phyloP scores from a whole-genome alignment of 1,140 invertebrate species.

The Oreohelix idahoensis region DNA sequence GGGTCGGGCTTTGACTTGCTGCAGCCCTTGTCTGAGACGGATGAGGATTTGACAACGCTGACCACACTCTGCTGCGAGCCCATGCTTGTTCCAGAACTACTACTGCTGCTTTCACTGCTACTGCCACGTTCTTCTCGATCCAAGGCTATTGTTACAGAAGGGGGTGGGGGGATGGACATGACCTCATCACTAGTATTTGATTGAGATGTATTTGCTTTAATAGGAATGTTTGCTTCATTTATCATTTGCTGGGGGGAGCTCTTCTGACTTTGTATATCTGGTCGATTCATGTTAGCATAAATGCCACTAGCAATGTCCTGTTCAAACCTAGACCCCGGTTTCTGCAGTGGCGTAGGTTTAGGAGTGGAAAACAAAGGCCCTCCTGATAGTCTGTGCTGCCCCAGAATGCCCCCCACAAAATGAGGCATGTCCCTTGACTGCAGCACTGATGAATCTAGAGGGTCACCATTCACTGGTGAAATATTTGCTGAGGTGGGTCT shows the following conservation, averaged over 20 bases:
- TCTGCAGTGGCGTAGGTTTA: slow-evolving; percentile 43
- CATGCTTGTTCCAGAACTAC: slow-evolving; percentile 47
- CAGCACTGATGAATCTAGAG: not conserved
- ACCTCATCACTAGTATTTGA: not conserved
- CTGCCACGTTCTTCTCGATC: slow-evolving; percentile 42
- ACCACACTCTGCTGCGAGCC: slow-evolving; percentile 47
- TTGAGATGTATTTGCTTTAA: not conserved
- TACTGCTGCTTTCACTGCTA: slow-evolving; percentile 49
- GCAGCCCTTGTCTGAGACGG: not conserved
- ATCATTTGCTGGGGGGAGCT: slow-evolving; percentile 29
- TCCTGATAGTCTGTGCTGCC: slow-evolving; percentile 34
- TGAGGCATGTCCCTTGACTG: slow-evolving; percentile 30
- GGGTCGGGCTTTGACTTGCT: slow-evolving; percentile 42
- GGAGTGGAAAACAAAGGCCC: slow-evolving; percentile 48
- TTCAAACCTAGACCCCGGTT: slow-evolving; percentile 45
- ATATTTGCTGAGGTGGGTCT: slow-evolving; percentile 31
- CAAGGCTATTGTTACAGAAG: slow-evolving; percentile 4
- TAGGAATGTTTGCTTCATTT: slow-evolving; percentile 14
- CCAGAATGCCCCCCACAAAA: slow-evolving; percentile 35
- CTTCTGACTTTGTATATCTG: slow-evolving; percentile 48
- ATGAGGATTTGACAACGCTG: slow-evolving; percentile 20
- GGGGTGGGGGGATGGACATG: slow-evolving; percentile 25
- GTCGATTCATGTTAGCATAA: slow-evolving; percentile 51
- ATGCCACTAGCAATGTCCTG: slow-evolving; percentile 48
- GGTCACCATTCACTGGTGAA: not conserved